Evolutionary conservation across 2,113 vertebrate species (phyloP).

Genomic region (Nyctereutes procyonoides): DNA sequence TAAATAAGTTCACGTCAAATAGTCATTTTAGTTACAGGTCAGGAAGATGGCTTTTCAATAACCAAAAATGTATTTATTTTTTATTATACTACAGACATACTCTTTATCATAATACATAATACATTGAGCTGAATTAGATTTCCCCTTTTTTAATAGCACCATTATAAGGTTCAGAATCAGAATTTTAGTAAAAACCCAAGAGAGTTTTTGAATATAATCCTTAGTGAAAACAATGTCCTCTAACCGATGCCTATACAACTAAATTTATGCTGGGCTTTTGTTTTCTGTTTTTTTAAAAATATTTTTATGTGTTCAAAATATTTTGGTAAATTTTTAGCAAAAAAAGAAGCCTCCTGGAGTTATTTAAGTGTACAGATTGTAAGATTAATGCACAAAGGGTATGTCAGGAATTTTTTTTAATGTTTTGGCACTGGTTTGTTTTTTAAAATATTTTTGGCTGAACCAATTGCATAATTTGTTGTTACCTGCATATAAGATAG

Average conservation of each 20-base stretch:
- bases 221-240: constrained; percentile 85
- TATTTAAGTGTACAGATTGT: constrained; percentile 91
- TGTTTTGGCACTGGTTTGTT: constrained; percentile 83
- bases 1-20: constrained; percentile 61
- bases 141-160: constrained; percentile 60
- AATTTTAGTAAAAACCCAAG: constrained; percentile 77
- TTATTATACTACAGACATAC: constrained; percentile 66
- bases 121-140: constrained; percentile 60
- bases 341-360: constrained; percentile 88
- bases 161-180: constrained; percentile 76
- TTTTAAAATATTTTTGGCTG: constrained; percentile 81
- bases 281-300: constrained; percentile 90
- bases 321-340: constrained; percentile 98
- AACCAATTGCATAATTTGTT: constrained; percentile 75
- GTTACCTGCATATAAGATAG: constrained; percentile 70
- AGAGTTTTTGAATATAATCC: constrained; percentile 89
- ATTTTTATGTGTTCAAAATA: constrained; percentile 97
- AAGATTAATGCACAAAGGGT: constrained; percentile 86
- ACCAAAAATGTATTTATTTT: constrained; percentile 80
- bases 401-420: constrained; percentile 89
- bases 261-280: constrained; percentile 89
- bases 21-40: constrained; percentile 71
- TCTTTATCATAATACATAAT: constrained; percentile 62
- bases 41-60: constrained; percentile 66
- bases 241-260: constrained; percentile 91